Base-by-base conservation (phyloP, 2,797 vertebrate species). In the Zalophus californianus region DNA sequence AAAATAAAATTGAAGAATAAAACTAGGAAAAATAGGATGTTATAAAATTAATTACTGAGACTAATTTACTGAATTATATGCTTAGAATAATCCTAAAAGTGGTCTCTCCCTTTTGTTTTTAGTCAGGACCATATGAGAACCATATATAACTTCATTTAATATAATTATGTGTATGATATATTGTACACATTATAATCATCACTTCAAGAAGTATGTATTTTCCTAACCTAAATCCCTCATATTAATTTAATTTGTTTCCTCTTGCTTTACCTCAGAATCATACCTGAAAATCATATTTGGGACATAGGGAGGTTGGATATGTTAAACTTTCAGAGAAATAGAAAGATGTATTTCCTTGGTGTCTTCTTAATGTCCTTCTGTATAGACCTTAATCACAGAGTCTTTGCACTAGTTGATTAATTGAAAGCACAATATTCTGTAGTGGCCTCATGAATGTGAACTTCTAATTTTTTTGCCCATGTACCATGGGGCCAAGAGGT, bases 151-250 rank as follows among this genome's bases (percentile, higher is more conserved):
- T 78, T 84, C 18, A 58, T 75, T 58, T 75, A 73, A 50, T 66
- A 32, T 66, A 44, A 60, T 90, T 64, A 78, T 96, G 13, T 60
- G 9, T 41, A 77, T 25, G 7, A 58, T 72, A 32, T 23, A 70
- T 82, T 80, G 18, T 73, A 2, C 41, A 18, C 41, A 18, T 52
- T 75, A 78, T 72, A 77, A 80, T 73, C 9, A 72, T 72, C 62
- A 83, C 44, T 95, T 82, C 12, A 93, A 94, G 66, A 94, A 89
- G 29, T 87, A 32, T 70, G 1, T 91, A 29, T 85, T 86, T 97
- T 86, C 32, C 52, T 89, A 89, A 73, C 13, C 29, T 32, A 32
- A 64, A 32, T 64, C 14, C 29, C 62, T 64, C 11, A 23, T 18
- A n/a, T 38, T 77, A 60, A 66, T 25, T 85, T 92, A 91, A 44